These are phyloP conservation scores for Aphyosemion australe DNA, from an alignment of 2,113 vertebrate genomes.

Conservation along the genomic window DNA sequence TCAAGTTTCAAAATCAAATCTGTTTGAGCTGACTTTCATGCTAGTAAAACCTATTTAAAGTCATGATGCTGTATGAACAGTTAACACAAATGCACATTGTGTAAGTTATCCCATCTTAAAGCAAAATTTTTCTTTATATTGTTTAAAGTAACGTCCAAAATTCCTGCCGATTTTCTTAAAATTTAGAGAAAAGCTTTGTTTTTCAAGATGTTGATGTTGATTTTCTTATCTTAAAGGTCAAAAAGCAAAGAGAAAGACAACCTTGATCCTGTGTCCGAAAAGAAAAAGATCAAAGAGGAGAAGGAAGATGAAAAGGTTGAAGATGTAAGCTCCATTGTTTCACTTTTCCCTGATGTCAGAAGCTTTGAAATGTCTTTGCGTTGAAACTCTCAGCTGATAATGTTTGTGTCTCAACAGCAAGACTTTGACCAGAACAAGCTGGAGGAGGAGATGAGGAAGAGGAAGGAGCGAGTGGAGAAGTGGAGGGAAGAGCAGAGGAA, in stretches of 20 bases:
- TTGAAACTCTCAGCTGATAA: not conserved
- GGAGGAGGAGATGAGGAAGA: conserved; percentile 99
- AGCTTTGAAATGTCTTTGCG: not conserved
- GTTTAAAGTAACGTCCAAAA: not conserved
- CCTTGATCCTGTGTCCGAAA: conserved; percentile 85
- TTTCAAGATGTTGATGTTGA: not conserved
- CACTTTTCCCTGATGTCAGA: not conserved
- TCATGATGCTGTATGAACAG: too few relatives aligned
- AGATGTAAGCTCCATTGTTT: conserved; percentile 79
- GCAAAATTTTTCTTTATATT: too few relatives aligned
- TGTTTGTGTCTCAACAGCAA: conserved; percentile 60
- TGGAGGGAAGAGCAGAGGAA: conserved; percentile 98
- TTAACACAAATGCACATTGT: too few relatives aligned
- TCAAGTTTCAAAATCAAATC: not conserved
- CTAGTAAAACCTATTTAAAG: too few relatives aligned
- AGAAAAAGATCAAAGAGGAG: conserved; percentile 96
- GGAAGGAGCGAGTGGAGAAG: conserved; percentile 98
- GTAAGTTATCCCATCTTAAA: too few relatives aligned
- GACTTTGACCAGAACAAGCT: conserved; percentile 99
- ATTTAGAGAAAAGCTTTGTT: not conserved
- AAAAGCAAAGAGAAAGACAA: conserved; percentile 92
- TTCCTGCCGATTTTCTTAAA: not conserved
- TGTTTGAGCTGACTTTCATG: not conserved
- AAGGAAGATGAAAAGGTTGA: conserved; percentile 96
- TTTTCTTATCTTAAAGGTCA: conserved; percentile 65